Conservation (phyloP, 2,113 vertebrate species). For the Raja brachyura region DNA sequence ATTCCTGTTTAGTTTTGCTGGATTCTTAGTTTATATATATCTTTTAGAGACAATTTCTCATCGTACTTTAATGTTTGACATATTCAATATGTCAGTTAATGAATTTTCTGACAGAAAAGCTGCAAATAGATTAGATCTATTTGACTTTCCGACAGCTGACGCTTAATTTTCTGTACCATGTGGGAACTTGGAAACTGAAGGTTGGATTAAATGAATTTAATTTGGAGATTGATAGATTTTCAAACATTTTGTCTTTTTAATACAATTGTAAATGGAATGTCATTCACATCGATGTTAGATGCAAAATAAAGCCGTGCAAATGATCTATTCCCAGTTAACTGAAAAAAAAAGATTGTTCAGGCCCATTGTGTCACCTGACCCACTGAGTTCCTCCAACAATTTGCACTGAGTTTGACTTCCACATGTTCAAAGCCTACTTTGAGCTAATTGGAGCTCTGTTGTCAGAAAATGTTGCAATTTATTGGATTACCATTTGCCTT, state of each 20-base stretch:
- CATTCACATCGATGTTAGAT: neutral
- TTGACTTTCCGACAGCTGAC: neutral
- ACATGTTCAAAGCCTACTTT: neutral
- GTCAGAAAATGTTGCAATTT: neutral
- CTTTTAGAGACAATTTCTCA: neutral
- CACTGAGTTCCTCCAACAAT: neutral
- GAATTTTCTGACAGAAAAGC: neutral
- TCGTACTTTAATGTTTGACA: neutral
- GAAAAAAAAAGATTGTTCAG: neutral
- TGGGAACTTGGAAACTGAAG: neutral
- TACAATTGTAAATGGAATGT: neutral
- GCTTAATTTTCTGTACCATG: neutral
- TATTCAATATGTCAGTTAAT: neutral
- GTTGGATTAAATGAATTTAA: neutral
- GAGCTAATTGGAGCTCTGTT: neutral
- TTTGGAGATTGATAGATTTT: neutral
- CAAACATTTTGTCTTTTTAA: neutral
- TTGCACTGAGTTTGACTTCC: neutral
- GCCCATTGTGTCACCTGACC: neutral
- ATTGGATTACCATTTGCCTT: constrained; percentile 10
- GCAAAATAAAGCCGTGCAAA: neutral
- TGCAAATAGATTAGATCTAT: neutral
- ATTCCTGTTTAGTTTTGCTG: neutral
- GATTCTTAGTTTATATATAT: neutral
- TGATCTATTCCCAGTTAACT: neutral